Base-by-base conservation (phyloP, 2,113 vertebrate species). In the Raja brachyura region DNA sequence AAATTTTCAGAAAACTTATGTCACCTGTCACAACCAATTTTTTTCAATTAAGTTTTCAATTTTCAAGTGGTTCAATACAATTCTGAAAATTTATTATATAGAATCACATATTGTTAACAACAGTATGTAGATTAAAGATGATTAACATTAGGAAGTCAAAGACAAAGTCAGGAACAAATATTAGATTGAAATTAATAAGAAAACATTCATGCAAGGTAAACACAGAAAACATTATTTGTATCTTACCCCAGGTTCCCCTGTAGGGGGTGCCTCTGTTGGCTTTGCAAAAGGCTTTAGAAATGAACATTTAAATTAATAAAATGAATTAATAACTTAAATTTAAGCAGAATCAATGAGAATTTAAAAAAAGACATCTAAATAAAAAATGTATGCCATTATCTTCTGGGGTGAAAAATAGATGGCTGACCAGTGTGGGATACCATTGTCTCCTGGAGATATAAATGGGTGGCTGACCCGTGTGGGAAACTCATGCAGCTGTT, bases 211-310 rank as follows among this genome's bases (percentile, higher is more conserved):
- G 90, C 90, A 92, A 92, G 79, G 59, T 88, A 73, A 74, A 97
- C 96, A 95, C 96, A 96, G 95, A 95, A 95, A 95, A 95, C 94
- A 92, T 93, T 96, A 95, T 94, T 95, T 96, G 96, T 95, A 95
- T 98, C 99, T 99, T 99, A 99, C 99, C 99, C 98, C 98, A 96
- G 96, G 94, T 95, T 98, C 97, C 97, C 98, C 98, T 96, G 98
- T 97, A 97, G 97, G 97, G 97, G 98, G 98, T 97, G 97, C 97
- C 97, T 99, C 98, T 97, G 98, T 99, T 97, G 98, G 98, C 98
- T 99, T 99, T 97, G 95, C 33, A 92, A 92, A 92, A 54, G 90
- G 96, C 96, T 96, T 96, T 95, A 98, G 98, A 97, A 96, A 98
- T 96, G 97, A 97, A 97, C 94, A 96, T 95, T 96, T 95, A 95